These are phyloP conservation scores for Phymastichus coffea DNA, from an alignment of 1,140 invertebrate genomes.

Conservation along the genomic window DNA sequence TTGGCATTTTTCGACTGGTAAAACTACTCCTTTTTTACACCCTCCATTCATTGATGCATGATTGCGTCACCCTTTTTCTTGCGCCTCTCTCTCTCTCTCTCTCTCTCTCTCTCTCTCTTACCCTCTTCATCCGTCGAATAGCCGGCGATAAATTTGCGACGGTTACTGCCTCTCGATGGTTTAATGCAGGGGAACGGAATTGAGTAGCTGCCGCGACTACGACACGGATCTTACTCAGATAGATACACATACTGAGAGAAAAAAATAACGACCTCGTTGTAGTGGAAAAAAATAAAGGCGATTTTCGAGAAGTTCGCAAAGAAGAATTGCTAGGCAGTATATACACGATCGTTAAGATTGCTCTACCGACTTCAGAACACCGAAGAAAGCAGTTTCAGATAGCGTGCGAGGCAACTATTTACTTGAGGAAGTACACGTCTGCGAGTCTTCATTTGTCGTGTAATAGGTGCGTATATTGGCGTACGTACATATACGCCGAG, in stretches of 20 bases:
- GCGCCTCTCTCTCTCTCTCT: neutral
- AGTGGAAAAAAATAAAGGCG: constrained; percentile 18
- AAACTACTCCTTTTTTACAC: constrained; percentile 10
- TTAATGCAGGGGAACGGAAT: constrained; percentile 46
- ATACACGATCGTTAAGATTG: constrained; percentile 21
- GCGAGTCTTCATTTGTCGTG: constrained; percentile 11
- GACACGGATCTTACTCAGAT: constrained; percentile 32
- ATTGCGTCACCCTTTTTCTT: constrained; percentile 11
- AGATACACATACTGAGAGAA: constrained; percentile 20
- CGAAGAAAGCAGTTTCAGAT: constrained; percentile 18
- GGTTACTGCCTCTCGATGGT: constrained; percentile 53
- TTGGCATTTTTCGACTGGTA: no score
- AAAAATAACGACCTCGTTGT: constrained; percentile 33
- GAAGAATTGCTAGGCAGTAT: constrained; percentile 29
- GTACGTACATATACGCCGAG: no score
- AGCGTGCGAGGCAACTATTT: constrained; percentile 16
- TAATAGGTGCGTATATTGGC: constrained; percentile 16
- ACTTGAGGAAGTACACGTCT: constrained; percentile 2
- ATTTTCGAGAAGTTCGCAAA: constrained; percentile 11
- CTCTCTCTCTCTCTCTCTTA: constrained; percentile 1
- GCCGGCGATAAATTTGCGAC: constrained; percentile 53
- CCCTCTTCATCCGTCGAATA: constrained; percentile 32
- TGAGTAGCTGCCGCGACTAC: constrained; percentile 49
- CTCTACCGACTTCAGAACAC: no score
- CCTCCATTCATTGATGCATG: neutral